Percentiles rank a stretch among this genome's conserved stretches.
These are phyloP conservation scores for Isoperla grammatica DNA, from an alignment of 2,888 invertebrate species.

Conservation along the genomic window DNA sequence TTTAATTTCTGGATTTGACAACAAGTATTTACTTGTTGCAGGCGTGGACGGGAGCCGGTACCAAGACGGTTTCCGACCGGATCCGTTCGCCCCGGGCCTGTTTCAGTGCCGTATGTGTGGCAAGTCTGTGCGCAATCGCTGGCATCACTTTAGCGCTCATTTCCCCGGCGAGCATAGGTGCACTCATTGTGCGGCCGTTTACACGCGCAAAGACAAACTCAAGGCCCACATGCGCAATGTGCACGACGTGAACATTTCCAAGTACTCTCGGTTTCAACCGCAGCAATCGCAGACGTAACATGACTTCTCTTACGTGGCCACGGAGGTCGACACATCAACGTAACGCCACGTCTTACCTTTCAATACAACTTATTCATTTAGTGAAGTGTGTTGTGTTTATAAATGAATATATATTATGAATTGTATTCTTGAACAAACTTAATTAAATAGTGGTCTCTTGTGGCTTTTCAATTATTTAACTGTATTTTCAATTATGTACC, in stretches of 20 bases:
- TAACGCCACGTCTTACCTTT: too few relatives aligned
- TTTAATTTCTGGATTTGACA: too few relatives aligned
- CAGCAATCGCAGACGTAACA: too few relatives aligned
- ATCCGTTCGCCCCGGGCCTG: conserved; percentile 19
- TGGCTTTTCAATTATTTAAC: too few relatives aligned
- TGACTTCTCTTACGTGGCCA: too few relatives aligned
- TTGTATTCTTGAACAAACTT: too few relatives aligned
- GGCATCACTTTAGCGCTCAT: conserved; percentile 25
- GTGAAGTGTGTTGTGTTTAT: too few relatives aligned
- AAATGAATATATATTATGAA: too few relatives aligned
- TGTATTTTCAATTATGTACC: too few relatives aligned
- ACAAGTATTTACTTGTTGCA: conserved; percentile 21
- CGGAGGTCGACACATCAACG: too few relatives aligned
- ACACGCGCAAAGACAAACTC: conserved; percentile 24
- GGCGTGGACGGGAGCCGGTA: conserved; percentile 20
- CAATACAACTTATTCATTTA: too few relatives aligned
- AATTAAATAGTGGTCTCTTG: too few relatives aligned
- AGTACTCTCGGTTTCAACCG: conserved; percentile 16
- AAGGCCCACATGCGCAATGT: conserved; percentile 22
- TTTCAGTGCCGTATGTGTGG: conserved; percentile 23
- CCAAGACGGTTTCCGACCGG: conserved; percentile 22
- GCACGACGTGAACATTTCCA: conserved; percentile 19
- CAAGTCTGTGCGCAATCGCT: conserved; percentile 22
- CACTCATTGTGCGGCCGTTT: conserved; percentile 17
- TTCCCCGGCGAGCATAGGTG: conserved; percentile 23